Evolutionary conservation across 2,113 vertebrate genomes (phyloP).

Genomic region (Callospermophilus lateralis): DNA sequence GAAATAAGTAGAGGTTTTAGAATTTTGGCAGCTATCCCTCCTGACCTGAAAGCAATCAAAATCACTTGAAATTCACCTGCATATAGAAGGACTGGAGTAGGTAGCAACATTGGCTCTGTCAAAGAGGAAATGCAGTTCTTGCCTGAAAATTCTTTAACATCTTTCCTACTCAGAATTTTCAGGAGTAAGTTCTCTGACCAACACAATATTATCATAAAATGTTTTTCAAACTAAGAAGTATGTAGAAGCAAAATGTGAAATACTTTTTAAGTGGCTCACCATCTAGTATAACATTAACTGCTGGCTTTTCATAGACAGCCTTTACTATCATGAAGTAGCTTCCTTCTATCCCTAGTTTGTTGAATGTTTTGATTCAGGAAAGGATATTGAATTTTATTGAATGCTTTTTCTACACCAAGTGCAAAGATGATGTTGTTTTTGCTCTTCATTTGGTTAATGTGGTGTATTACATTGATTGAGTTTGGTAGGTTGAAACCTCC

Average conservation of each 20-base stretch:
- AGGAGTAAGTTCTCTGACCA: neutral
- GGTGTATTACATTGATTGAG: neutral
- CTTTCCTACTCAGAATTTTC: neutral
- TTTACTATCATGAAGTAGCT: neutral
- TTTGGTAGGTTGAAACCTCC: neutral
- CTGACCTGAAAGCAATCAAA: conserved; percentile 52
- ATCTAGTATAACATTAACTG: neutral
- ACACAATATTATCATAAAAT: neutral
- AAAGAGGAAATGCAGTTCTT: conserved; percentile 55
- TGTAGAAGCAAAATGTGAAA: neutral
- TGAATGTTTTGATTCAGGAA: neutral
- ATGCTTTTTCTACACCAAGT: neutral
- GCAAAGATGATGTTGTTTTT: neutral
- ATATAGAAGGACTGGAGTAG: neutral
- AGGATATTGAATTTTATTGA: neutral
- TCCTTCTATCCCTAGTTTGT: neutral
- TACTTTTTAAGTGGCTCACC: neutral
- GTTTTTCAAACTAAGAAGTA: neutral
- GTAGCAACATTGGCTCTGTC: conserved; percentile 47
- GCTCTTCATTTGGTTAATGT: neutral
- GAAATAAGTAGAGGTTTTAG: conserved; percentile 40
- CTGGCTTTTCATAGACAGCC: neutral
- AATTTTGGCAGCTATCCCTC: conserved; percentile 67
- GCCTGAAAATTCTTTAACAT: conserved; percentile 51
- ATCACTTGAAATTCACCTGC: conserved; percentile 65